Conservation (phyloP, 2,113 vertebrate genomes). For the Eudyptes chrysolophus region DNA sequence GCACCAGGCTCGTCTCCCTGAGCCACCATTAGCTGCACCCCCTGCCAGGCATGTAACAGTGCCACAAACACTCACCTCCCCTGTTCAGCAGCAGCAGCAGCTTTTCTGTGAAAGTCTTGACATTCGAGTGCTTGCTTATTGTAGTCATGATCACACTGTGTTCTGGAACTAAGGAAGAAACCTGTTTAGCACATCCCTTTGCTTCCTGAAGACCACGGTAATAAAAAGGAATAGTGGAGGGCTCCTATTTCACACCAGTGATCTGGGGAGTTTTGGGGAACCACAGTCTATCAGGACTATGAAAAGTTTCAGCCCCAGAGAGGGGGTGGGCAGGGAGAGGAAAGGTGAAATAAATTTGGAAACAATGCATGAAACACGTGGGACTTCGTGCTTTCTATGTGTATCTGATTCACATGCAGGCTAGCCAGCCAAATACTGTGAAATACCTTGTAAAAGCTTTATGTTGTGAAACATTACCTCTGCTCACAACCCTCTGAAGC, state of each 20-base stretch:
- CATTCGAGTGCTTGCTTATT: conserved; percentile 86
- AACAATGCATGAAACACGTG: not conserved
- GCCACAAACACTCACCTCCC: conserved; percentile 79
- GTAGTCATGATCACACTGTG: conserved; percentile 92
- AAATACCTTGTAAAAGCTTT: not conserved
- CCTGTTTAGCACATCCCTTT: not conserved
- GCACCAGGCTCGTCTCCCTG: not conserved
- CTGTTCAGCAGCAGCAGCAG: conserved; percentile 91
- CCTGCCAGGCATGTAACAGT: not conserved
- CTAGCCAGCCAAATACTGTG: not conserved
- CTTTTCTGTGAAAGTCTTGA: conserved; percentile 94
- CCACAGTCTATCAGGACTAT: not conserved
- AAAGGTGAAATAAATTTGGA: not conserved
- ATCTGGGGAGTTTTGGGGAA: not conserved
- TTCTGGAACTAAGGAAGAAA: conserved; percentile 80
- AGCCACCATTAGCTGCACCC: not conserved
- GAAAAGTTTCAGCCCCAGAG: not conserved
- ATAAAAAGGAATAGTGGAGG: not conserved
- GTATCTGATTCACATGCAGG: not conserved
- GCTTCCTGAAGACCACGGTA: not conserved
- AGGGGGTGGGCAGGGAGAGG: not conserved
- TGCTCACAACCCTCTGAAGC: not conserved
- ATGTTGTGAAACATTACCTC: not conserved
- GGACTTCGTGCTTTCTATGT: not conserved
- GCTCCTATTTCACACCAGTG: not conserved